Conservation (phyloP, 2,113 vertebrate species). For the Hemiprocne comata region DNA sequence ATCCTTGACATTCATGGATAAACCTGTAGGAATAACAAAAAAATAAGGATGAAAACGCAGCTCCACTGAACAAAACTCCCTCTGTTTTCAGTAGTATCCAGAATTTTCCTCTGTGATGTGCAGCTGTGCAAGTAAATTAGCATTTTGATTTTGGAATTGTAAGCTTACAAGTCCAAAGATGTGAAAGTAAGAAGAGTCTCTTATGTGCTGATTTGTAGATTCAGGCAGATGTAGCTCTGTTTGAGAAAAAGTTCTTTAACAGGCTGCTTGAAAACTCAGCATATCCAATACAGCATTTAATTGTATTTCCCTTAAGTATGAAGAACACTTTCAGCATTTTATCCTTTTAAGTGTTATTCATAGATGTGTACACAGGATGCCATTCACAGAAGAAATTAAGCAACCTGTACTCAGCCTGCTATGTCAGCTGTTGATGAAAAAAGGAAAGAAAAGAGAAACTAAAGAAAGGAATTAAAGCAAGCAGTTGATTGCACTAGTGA, state of each 20-base stretch:
- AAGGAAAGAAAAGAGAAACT: neutral
- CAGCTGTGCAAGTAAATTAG: neutral
- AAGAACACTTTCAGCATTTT: neutral
- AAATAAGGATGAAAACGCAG: neutral
- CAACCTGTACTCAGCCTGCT: neutral
- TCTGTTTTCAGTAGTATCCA: neutral
- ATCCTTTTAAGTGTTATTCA: neutral
- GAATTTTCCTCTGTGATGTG: neutral
- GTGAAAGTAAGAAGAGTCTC: neutral
- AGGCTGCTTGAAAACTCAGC: neutral
- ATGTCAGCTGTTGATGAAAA: neutral
- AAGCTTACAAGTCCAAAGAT: neutral
- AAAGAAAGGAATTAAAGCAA: neutral
- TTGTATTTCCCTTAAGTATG: neutral
- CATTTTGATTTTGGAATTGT: neutral
- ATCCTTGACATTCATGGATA: rapidly evolving
- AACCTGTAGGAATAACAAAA: neutral
- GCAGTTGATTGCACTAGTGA: neutral
- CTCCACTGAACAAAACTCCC: neutral
- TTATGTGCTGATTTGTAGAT: neutral
- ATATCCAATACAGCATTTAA: neutral
- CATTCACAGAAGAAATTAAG: neutral
- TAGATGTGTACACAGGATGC: neutral
- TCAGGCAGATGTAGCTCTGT: neutral
- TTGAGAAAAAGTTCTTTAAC: neutral